phyloP scores from a whole-genome alignment of 2,797 vertebrate species.

The Sebastes cheni region DNA sequence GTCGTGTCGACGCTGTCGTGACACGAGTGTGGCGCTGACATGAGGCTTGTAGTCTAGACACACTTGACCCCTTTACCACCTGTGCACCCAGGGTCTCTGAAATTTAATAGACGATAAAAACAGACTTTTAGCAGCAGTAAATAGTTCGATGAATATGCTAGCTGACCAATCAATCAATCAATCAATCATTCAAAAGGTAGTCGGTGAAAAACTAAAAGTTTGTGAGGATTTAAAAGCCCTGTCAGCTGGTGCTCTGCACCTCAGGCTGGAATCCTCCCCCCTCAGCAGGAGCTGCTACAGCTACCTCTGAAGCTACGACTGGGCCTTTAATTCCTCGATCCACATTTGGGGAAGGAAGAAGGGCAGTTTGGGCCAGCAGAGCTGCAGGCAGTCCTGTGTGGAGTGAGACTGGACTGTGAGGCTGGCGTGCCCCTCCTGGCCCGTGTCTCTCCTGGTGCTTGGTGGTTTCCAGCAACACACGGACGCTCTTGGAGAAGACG shows the following conservation, averaged over 20 bases:
- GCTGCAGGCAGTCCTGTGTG: slow-evolving; percentile 24
- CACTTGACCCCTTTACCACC: neutral
- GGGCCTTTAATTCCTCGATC: neutral
- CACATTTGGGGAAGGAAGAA: neutral
- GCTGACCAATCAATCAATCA: neutral
- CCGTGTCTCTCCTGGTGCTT: slow-evolving; percentile 34
- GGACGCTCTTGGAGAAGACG: slow-evolving; percentile 84
- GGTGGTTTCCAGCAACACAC: slow-evolving; percentile 74
- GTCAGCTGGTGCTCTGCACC: slow-evolving; percentile 26
- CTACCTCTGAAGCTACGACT: neutral
- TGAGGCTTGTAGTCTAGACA: too few relatives aligned
- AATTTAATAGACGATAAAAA: neutral
- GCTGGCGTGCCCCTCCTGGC: neutral
- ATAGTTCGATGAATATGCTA: neutral
- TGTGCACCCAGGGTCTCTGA: neutral
- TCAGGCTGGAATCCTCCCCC: neutral
- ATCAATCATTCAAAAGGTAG: neutral
- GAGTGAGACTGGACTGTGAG: neutral
- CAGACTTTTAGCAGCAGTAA: neutral
- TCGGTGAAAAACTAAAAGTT: neutral
- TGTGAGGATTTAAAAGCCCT: neutral
- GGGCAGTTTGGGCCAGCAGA: slow-evolving; percentile 34
- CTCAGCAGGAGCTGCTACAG: slow-evolving; percentile 2
- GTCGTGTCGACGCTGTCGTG: neutral
- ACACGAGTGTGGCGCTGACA: too few relatives aligned